Conservation (phyloP, 2,797 vertebrate genomes). For the Peromyscus nudipes region DNA sequence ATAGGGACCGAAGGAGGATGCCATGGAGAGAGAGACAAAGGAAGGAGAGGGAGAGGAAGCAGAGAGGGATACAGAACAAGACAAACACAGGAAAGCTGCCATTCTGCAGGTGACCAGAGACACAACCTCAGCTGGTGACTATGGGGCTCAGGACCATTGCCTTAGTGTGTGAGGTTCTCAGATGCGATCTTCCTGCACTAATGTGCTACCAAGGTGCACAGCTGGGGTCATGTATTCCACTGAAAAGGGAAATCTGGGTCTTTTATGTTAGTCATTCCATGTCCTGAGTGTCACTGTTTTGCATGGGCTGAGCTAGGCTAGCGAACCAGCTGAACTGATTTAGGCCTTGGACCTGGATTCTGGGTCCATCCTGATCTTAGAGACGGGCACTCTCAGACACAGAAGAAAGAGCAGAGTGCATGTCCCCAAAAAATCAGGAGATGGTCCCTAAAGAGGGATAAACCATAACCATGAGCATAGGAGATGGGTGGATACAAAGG, state of each 20-base stretch:
- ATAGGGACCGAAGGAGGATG: too few species aligned
- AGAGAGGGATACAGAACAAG: too few species aligned
- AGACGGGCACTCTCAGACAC: rapidly evolving
- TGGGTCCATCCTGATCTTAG: rapidly evolving
- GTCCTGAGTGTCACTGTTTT: background rate
- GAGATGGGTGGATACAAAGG: conserved; percentile 56
- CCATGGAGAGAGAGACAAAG: rapidly evolving
- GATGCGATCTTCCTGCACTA: background rate
- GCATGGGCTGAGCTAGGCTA: background rate
- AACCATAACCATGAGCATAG: conserved; percentile 36
- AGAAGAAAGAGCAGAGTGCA: background rate
- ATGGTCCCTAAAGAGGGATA: background rate
- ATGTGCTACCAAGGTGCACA: background rate
- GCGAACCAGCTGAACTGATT: background rate
- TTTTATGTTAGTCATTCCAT: background rate
- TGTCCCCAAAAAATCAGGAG: conserved; percentile 1
- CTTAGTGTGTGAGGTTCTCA: background rate
- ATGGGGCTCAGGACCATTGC: rapidly evolving
- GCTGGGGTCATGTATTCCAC: background rate
- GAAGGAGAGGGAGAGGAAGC: rapidly evolving
- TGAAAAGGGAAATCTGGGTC: background rate
- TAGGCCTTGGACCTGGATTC: background rate
- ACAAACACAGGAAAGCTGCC: background rate
- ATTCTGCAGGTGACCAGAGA: background rate
- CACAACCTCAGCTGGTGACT: background rate